Evolutionary conservation across 53 echinoderm and acorn worm species (phyloP).

Genomic region (Echinometra lucunter): DNA sequence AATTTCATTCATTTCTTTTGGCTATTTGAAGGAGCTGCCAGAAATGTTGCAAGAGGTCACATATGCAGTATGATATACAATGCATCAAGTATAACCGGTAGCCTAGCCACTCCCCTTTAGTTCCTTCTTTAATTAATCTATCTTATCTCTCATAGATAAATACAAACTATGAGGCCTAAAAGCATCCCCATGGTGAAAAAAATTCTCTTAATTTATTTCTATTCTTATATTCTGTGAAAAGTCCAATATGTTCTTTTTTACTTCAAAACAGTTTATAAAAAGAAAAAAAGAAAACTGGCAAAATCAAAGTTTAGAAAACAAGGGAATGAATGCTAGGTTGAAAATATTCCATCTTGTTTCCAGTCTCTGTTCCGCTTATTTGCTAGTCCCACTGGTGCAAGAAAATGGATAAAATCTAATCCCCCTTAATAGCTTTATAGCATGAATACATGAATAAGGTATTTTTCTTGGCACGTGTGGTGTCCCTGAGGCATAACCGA

Average conservation of each 20-base stretch:
- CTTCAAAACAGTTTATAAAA: not conserved
- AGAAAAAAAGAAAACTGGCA: not conserved
- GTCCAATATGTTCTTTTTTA: not conserved
- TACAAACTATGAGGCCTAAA: too few species aligned
- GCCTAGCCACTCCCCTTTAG: too few species aligned
- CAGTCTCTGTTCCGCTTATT: not conserved
- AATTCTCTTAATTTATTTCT: too few species aligned
- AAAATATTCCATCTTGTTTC: not conserved
- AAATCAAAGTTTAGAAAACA: not conserved
- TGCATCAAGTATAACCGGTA: too few species aligned
- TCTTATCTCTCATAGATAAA: too few species aligned
- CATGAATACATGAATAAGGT: conserved; percentile 15
- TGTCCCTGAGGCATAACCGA: not conserved
- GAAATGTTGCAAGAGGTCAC: too few species aligned
- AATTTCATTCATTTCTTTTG: too few species aligned
- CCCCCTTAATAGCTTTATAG: not conserved
- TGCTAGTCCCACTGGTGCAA: not conserved
- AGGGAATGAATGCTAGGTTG: not conserved
- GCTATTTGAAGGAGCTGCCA: too few species aligned
- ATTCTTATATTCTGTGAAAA: too few species aligned
- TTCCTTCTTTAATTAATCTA: too few species aligned
- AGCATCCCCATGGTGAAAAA: too few species aligned
- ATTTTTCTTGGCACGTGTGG: not conserved
- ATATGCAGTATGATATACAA: too few species aligned
- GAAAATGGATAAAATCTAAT: conserved; percentile 3